A percentile compares a stretch with the other conserved stretches of the same genome.
Conservation (phyloP, 2,797 vertebrate species). For the Limosa lapponica region DNA sequence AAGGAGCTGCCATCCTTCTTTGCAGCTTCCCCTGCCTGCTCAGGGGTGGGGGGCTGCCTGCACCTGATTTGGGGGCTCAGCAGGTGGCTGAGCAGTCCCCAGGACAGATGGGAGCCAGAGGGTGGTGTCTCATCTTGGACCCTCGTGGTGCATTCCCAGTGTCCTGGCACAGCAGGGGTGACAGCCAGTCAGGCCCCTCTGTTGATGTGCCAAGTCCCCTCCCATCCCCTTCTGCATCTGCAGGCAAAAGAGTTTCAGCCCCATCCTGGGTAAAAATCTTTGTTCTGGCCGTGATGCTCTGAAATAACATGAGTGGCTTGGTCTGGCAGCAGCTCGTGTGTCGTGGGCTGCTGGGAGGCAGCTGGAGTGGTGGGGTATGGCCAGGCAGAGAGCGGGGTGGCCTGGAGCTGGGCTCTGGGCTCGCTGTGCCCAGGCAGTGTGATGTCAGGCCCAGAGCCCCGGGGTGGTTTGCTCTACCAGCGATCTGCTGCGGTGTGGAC, state of each 20-base stretch:
- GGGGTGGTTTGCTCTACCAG: not conserved
- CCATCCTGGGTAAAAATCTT: not conserved
- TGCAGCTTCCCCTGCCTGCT: not conserved
- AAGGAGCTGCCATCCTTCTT: not conserved
- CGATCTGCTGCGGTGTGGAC: fast-evolving
- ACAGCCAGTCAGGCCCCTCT: not conserved
- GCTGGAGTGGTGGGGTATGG: no score
- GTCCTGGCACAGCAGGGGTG: not conserved
- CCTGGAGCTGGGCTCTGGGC: not conserved
- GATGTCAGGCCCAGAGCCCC: no score
- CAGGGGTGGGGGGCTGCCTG: not conserved
- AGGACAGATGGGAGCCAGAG: not conserved
- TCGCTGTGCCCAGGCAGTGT: fast-evolving
- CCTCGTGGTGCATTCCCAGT: not conserved
- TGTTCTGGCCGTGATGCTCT: not conserved
- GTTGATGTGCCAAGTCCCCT: not conserved
- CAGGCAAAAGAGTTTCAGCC: not conserved
- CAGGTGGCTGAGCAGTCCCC: not conserved
- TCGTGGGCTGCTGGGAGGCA: not conserved
- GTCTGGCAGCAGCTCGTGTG: fast-evolving
- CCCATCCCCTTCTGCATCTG: not conserved
- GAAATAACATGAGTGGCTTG: fast-evolving
- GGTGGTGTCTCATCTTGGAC: not conserved
- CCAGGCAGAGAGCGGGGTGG: fast-evolving
- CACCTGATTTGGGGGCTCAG: fast-evolving